Evolutionary conservation across 2,113 vertebrate genomes (phyloP), one percentile per base, ranked within the genome.

Genomic region (Meles meles): DNA sequence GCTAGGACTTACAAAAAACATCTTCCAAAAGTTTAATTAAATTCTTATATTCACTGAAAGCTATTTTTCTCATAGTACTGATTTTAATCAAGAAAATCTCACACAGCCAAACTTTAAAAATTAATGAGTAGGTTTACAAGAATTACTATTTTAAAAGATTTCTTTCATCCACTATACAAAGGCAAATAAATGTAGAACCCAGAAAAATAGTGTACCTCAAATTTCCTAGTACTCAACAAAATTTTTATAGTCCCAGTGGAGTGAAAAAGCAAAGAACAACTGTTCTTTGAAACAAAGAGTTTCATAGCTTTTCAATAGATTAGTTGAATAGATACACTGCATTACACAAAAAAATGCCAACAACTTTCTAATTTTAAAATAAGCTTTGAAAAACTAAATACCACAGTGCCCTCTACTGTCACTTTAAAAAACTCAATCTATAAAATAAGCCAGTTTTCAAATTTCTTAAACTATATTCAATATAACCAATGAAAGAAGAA

Each of bases 331-430:
- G 63, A 93, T 67, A 77, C 27, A 96, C 37, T 91, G 44, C 37
- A 95, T 57, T 42, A 94, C 61, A 96, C 71, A 90, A 81, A 96
- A 96, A 98, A 97, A 88, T 88, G 87, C 23, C 71, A 97, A 89
- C 57, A 94, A 69, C 18, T 65, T 95, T 82, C 31, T 59, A 80
- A 97, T 92, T 81, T 94, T 83, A 97, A 96, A 65, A 94, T 15
- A 96, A 89, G 21, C 34, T 93, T 55, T 79, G 17, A 39, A 88
- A 89, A 98, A 87, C 18, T 81, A 72, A 98, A 88, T 95, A 55
- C 95, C 65, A 97, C 61, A 99, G 96, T 98, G 98, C 98, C 52
- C 98, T 98, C 99, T 98, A 94, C 96, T 31, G 98, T 88, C 49
- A 65, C 59, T 93, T 96, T 92, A 82, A 82, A 95, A 93, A 97